phyloP scores from a whole-genome alignment of 2,113 vertebrate species.

The Lamprotornis superbus region DNA sequence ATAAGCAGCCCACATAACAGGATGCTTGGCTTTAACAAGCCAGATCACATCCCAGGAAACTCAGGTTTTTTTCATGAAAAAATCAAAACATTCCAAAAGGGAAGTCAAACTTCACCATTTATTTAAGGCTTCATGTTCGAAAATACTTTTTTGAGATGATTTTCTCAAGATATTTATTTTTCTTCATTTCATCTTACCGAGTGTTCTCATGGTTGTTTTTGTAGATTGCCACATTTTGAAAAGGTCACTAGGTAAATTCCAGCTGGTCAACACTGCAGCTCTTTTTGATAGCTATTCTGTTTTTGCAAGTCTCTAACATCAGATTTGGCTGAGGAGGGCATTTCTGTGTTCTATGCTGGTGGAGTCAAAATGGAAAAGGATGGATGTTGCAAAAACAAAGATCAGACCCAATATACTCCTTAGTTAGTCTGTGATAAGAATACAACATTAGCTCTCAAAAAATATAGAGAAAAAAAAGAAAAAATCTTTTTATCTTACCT shows the following conservation, averaged over 20 bases:
- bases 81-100: background rate
- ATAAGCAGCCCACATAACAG: background rate
- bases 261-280: fast-evolving
- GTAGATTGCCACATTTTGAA: background rate
- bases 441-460: background rate
- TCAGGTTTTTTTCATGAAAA: background rate
- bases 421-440: background rate
- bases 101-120: background rate
- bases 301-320: background rate
- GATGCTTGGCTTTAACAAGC: background rate
- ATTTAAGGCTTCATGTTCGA: background rate
- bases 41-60: background rate
- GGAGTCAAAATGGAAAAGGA: background rate
- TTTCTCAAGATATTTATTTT: background rate
- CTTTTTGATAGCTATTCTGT: background rate
- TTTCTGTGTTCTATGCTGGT: background rate
- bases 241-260: background rate
- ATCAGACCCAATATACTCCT: background rate
- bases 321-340: fast-evolving
- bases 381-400: background rate
- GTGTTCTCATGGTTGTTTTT: background rate
- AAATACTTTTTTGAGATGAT: background rate
- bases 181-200: background rate
- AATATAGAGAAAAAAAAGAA: background rate
- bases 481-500: slow-evolving; percentile 79